A percentile compares a stretch with the other conserved stretches of the same genome.
Conservation (phyloP, 2,113 vertebrate species). For the Scatophagus argus region DNA sequence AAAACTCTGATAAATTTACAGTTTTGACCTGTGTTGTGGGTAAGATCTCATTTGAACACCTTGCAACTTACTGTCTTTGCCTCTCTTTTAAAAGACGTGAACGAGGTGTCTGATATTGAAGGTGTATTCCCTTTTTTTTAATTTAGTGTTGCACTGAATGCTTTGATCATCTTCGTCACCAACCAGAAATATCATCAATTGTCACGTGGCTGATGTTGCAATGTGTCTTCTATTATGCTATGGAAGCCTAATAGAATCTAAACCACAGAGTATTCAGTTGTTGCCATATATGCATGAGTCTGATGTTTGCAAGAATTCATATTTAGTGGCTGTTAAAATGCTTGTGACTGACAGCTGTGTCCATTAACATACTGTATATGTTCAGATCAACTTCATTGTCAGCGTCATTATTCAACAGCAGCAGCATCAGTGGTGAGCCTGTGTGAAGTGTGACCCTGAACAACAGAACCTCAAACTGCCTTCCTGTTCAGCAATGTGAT, state of each 20-base stretch:
- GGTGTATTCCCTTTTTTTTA: conserved; percentile 37
- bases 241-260: conserved; percentile 38
- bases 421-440: neutral
- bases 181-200: conserved; percentile 18
- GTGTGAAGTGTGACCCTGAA: neutral
- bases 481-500: conserved; percentile 20
- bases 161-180: conserved; percentile 24
- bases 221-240: conserved; percentile 44
- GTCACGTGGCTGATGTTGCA: conserved; percentile 11
- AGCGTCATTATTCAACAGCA: neutral
- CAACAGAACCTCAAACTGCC: neutral
- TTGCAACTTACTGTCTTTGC: conserved; percentile 35
- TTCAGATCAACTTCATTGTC: conserved; percentile 20
- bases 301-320: neutral
- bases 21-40: neutral
- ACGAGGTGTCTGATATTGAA: conserved; percentile 55
- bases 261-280: neutral
- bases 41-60: neutral
- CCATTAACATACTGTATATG: neutral
- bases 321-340: neutral
- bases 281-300: conserved; percentile 34
- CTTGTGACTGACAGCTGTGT: conserved; percentile 13
- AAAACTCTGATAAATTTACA: neutral
- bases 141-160: conserved; percentile 29
- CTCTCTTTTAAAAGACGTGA: conserved; percentile 60